A percentile compares a stretch with the other conserved stretches of the same genome.
Evolutionary conservation across 2,797 vertebrate genomes (phyloP).

Genomic region (Knipowitschia caucasica): DNA sequence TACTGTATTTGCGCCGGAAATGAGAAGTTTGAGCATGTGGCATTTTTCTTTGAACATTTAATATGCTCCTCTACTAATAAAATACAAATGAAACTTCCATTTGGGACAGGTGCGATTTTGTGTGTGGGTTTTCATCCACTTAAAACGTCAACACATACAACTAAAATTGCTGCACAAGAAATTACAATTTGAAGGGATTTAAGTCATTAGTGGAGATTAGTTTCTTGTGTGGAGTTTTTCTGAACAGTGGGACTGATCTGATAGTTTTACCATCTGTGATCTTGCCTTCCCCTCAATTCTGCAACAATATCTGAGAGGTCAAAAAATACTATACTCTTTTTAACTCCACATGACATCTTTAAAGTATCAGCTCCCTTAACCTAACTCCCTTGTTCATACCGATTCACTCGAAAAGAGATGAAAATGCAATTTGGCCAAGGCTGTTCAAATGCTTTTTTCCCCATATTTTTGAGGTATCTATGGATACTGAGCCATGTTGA

Average conservation of each 20-base stretch:
- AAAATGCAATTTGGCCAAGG: constrained; percentile 44
- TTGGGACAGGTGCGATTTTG: neutral
- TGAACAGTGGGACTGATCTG: constrained; percentile 41
- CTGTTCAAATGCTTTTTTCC: constrained; percentile 21
- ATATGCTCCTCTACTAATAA: neutral
- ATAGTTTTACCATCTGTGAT: constrained; percentile 49
- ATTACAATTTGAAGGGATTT: constrained; percentile 16
- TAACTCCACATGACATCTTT: constrained; percentile 42
- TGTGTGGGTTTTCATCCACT: neutral
- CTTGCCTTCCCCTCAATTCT: constrained; percentile 29
- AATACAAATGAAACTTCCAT: neutral
- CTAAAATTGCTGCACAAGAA: constrained; percentile 7
- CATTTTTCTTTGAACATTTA: constrained; percentile 38
- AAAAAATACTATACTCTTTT: constrained; percentile 2
- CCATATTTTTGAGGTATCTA: constrained; percentile 52
- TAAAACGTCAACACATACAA: neutral
- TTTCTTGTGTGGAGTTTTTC: neutral
- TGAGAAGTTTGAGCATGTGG: constrained; percentile 53
- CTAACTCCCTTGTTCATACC: constrained; percentile 44
- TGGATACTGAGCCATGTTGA: constrained; percentile 58
- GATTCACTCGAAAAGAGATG: constrained; percentile 32
- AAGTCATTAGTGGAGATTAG: constrained; percentile 33
- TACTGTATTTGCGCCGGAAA: constrained; percentile 43
- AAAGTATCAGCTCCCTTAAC: constrained; percentile 44
- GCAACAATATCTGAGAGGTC: constrained; percentile 9